A percentile compares a stretch with the other conserved stretches of the same genome.
phyloP scores from a whole-genome alignment of 1,140 invertebrate species.

The Armadillidium nasatum region DNA sequence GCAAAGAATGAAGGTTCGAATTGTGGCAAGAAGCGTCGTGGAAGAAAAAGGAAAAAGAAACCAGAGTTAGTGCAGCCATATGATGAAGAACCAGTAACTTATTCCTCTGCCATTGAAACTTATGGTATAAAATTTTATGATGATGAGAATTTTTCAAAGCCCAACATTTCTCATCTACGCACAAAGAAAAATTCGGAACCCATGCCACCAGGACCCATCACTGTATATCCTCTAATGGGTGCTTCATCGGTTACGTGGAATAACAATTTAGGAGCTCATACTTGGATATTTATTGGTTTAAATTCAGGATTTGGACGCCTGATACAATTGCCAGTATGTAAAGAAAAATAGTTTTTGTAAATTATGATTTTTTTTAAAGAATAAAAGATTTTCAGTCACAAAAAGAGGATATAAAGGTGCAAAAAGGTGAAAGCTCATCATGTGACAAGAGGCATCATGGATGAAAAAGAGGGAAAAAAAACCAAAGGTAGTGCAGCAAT shows the following conservation, averaged over 20 bases:
- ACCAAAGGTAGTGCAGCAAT: background rate
- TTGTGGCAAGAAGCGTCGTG: too few relatives aligned
- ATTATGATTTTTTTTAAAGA: too few relatives aligned
- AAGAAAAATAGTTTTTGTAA: background rate
- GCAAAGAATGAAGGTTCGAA: too few relatives aligned
- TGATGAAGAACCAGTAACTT: slow-evolving; percentile 6
- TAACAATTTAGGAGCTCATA: slow-evolving; percentile 32
- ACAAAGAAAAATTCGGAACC: slow-evolving; percentile 15
- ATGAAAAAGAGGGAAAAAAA: too few relatives aligned
- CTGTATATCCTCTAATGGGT: slow-evolving; percentile 32
- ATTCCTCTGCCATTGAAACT: background rate
- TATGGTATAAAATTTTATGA: slow-evolving; percentile 33
- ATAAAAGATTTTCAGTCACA: too few relatives aligned
- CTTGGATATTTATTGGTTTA: slow-evolving; percentile 30
- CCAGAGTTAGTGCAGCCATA: background rate
- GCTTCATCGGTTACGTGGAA: slow-evolving; percentile 34
- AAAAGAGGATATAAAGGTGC: too few relatives aligned
- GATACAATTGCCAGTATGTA: background rate
- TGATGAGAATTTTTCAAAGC: slow-evolving; percentile 26
- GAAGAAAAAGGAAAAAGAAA: too few relatives aligned
- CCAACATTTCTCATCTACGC: slow-evolving; percentile 2
- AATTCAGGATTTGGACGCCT: slow-evolving; percentile 30
- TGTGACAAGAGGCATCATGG: too few relatives aligned
- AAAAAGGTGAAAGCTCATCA: too few relatives aligned
- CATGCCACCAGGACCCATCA: slow-evolving; percentile 30